Base-by-base conservation (phyloP, 2,888 invertebrate genomes). In the Lithosia quadra region DNA sequence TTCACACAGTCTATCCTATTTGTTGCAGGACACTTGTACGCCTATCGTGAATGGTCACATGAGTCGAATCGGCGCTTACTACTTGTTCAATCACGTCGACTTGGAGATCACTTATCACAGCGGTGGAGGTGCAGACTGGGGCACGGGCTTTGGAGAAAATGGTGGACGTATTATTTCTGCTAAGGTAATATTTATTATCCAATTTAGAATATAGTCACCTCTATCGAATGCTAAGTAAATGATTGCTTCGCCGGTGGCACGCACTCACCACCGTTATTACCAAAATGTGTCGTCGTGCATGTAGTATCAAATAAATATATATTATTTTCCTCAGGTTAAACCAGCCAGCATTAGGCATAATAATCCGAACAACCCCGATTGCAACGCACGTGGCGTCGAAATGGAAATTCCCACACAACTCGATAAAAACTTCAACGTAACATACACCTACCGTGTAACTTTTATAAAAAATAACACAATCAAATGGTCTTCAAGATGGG, bases 401-500 rank as follows among this genome's bases (percentile, higher is more conserved):
- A 94, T 99, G 84, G 96, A 97, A 77, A 96, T 99, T 78, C 96
- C 96, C 7, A 94, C 95, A 61, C 96, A 92, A n/a, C 90, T 95
- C 57, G 81, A 94, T 74, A 88, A 96, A 82, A 80, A 95, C 88
- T 92, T 98, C 68, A 91, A 95, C 56, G 96, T 99, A 53, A 96
- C 96, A 0, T 99, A 99, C 92, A 97, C 99, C 0, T 99, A 99
- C 92, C 96, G 97, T 9, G 97, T 99, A 0, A 96, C 93, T 33
- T 99, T 98, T 91, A 94, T 96, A 84, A 95, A 96, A 86, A 97
- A 98, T 84, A 97, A 98, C 89, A 96, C 96, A 0, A 97, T 99
- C 18, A 99, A 99, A 92, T 99, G 99, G 99, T 99, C 99, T 0
- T 99, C 99, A 0, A 96, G 99, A 85, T 99, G 99, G 99, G 99